Percentiles rank a stretch among this genome's conserved stretches.
phyloP scores from a whole-genome alignment of 2,888 invertebrate species.

The Campoletis raptor region DNA sequence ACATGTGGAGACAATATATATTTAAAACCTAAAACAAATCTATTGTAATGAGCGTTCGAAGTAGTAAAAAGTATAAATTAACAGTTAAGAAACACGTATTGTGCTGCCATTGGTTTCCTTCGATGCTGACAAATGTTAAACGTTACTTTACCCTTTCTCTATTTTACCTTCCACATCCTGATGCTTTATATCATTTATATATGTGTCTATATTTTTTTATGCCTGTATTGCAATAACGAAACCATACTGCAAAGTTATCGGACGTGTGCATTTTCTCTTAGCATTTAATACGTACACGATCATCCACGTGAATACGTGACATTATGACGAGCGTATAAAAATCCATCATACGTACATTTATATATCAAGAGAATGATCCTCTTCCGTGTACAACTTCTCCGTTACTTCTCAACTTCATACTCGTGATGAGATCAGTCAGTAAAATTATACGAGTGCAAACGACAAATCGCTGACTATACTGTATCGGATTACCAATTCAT shows the following conservation, averaged over 20 bases:
- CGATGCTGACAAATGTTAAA: constrained; percentile 60
- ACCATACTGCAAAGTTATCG: constrained; percentile 21
- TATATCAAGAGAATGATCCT: constrained; percentile 51
- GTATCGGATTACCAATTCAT: constrained; percentile 49
- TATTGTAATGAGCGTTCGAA: constrained; percentile 36
- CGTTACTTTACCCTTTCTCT: constrained; percentile 11
- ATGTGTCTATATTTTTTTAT: constrained; percentile 3
- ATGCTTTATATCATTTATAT: background rate
- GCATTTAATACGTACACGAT: constrained; percentile 24
- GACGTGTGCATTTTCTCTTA: constrained; percentile 24
- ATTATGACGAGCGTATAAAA: background rate
- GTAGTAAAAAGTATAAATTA: constrained; percentile 32
- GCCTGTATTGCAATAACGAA: constrained; percentile 32
- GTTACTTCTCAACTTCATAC: constrained; percentile 44
- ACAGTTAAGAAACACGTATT: constrained; percentile 56
- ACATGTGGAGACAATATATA: background rate
- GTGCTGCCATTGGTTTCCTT: constrained; percentile 51
- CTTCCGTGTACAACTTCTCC: constrained; percentile 27
- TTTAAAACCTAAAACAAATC: constrained; percentile 22
- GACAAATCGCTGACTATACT: constrained; percentile 50
- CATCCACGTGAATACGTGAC: constrained; percentile 58
- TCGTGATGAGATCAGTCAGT: constrained; percentile 56
- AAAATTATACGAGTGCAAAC: constrained; percentile 36
- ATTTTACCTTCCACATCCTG: constrained; percentile 22
- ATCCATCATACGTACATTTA: constrained; percentile 18